Conservation (phyloP, 2,113 vertebrate genomes). For the Anser cygnoides region DNA sequence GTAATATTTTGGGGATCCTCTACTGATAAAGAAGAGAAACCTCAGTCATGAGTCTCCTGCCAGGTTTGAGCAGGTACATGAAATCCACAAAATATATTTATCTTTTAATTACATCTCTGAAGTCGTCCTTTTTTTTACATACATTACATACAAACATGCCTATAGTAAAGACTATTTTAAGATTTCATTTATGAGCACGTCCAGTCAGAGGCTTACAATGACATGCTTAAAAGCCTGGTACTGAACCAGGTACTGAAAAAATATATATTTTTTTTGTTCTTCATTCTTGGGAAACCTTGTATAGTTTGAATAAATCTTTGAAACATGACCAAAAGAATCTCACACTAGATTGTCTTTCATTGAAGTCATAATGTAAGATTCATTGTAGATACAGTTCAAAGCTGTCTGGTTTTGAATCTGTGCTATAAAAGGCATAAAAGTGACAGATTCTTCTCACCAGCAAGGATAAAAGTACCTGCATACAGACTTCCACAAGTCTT, state of each 20-base stretch:
- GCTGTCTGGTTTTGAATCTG: constrained; percentile 33
- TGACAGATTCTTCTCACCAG: not conserved
- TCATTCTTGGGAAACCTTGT: not conserved
- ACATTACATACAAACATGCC: not conserved
- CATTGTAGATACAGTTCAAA: not conserved
- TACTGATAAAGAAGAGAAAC: not conserved
- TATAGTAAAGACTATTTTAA: not conserved
- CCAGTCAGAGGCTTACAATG: not conserved
- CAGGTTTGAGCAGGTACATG: not conserved
- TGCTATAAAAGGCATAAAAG: not conserved
- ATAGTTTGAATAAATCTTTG: constrained; percentile 48
- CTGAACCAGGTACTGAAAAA: not conserved
- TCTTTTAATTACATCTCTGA: not conserved
- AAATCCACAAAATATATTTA: not conserved
- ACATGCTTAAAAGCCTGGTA: not conserved
- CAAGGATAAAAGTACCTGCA: not conserved
- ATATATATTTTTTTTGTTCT: not conserved
- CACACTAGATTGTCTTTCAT: not conserved
- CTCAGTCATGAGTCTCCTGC: not conserved
- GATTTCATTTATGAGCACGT: not conserved
- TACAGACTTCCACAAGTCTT: not conserved
- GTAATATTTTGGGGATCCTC: not conserved
- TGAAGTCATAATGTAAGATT: constrained; percentile 15
- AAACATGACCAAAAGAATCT: constrained; percentile 46
- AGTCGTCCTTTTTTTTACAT: not conserved